phyloP scores from a whole-genome alignment of 2,888 invertebrate genomes.

The Pachliopta kotzebuea region DNA sequence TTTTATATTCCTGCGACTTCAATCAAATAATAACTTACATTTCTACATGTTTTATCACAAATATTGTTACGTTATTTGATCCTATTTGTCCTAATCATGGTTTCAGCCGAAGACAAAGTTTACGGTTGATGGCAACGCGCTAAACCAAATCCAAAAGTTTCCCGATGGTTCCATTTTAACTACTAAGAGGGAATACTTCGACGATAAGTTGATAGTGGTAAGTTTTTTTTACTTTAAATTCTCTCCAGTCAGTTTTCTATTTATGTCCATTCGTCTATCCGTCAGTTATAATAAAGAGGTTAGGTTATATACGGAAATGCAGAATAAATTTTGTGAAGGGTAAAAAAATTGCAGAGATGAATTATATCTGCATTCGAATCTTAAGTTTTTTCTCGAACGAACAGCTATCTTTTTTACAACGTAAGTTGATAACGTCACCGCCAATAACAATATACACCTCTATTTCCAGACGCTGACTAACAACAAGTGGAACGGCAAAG shows the following conservation, averaged over 20 bases:
- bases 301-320: too few species aligned
- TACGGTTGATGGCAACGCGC: conserved; percentile 2
- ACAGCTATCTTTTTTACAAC: too few species aligned
- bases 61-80: neutral
- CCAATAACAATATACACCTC: too few species aligned
- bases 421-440: too few species aligned
- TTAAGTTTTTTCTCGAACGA: too few species aligned
- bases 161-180: neutral
- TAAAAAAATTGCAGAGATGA: too few species aligned
- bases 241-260: too few species aligned
- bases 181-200: conserved; percentile 13
- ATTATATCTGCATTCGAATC: too few species aligned
- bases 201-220: conserved; percentile 15
- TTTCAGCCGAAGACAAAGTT: neutral
- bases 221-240: neutral
- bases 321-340: too few species aligned
- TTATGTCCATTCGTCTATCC: too few species aligned
- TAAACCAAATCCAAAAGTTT: conserved; percentile 15
- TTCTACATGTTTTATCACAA: neutral
- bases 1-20: too few species aligned
- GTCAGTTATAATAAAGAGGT: too few species aligned
- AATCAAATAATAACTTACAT: neutral
- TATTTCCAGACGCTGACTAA: conserved; percentile 1
- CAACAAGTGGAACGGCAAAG: neutral
- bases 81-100: neutral